phyloP scores from a whole-genome alignment of 2,797 vertebrate genomes.

The Telmatherina bonti region DNA sequence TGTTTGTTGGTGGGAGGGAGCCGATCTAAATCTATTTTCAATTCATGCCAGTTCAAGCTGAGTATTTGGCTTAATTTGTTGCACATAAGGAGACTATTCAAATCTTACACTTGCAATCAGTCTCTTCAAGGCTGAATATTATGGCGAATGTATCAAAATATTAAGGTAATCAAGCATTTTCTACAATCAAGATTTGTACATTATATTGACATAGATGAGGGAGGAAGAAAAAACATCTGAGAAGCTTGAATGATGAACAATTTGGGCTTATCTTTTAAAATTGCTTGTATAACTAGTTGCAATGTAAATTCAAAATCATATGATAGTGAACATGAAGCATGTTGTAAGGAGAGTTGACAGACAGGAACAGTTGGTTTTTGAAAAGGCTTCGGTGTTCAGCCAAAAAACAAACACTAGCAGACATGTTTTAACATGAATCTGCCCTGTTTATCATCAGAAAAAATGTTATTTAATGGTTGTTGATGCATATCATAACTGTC shows the following conservation, averaged over 20 bases:
- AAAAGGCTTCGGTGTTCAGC: neutral
- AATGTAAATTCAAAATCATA: too few relatives aligned
- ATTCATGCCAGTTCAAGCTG: neutral
- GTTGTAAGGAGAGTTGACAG: too few relatives aligned
- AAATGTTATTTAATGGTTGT: conserved; percentile 9
- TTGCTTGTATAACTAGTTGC: too few relatives aligned
- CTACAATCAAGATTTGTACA: neutral
- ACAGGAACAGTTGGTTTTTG: too few relatives aligned
- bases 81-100: neutral
- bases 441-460: conserved; percentile 4
- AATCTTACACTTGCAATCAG: neutral
- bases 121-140: neutral
- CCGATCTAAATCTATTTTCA: neutral
- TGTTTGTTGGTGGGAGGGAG: conserved; percentile 8
- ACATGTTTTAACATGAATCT: conserved; percentile 10
- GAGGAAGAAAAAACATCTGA: neutral
- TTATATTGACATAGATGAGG: too few relatives aligned
- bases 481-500: conserved; percentile 4
- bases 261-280: too few relatives aligned
- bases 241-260: too few relatives aligned
- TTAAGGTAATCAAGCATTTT: neutral
- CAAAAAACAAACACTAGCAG: conserved; percentile 3
- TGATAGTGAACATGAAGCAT: too few relatives aligned
- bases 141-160: neutral
- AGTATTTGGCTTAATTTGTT: neutral